Percentiles rank a stretch among this genome's conserved stretches.
phyloP scores from a whole-genome alignment of 2,113 vertebrate species.

The Bostrychus sinensis region DNA sequence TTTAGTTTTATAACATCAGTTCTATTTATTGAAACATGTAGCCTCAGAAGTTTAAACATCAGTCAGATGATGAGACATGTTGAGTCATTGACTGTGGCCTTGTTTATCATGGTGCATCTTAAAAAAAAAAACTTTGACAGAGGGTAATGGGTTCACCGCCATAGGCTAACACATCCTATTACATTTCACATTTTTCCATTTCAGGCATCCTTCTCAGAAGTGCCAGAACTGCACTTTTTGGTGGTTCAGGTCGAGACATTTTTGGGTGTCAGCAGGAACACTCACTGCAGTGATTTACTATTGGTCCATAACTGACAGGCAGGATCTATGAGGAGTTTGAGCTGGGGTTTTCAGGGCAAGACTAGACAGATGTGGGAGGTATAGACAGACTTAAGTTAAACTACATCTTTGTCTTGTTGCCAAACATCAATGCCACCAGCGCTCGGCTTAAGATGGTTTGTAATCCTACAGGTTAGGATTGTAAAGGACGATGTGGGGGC shows the following conservation, averaged over 20 bases:
- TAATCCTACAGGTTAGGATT: conserved; percentile 11
- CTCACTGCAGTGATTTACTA: conserved; percentile 49
- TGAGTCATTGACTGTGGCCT: background rate
- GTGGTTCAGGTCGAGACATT: conserved; percentile 44
- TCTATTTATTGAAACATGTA: too few species aligned
- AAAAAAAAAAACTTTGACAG: conserved; percentile 14
- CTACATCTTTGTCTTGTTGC: conserved; percentile 33
- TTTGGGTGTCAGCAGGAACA: conserved; percentile 47
- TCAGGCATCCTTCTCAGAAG: conserved; percentile 21
- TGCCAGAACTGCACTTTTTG: conserved; percentile 36
- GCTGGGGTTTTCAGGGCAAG: conserved; percentile 31
- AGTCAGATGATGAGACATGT: background rate
- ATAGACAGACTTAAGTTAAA: conserved; percentile 36
- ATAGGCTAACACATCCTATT: conserved; percentile 35
- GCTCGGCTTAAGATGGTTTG: conserved; percentile 5
- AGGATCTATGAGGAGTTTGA: conserved; percentile 29
- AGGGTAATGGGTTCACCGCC: conserved; percentile 25
- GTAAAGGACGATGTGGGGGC: background rate
- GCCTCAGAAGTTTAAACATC: background rate
- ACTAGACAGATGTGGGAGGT: conserved; percentile 47
- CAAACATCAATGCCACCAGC: conserved; percentile 25
- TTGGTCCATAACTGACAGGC: conserved; percentile 39
- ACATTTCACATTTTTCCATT: conserved; percentile 51
- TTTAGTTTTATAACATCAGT: too few species aligned
- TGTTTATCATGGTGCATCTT: conserved; percentile 24